phyloP scores from a whole-genome alignment of 1,140 invertebrate genomes.

The Lepidotrigona ventralis region DNA sequence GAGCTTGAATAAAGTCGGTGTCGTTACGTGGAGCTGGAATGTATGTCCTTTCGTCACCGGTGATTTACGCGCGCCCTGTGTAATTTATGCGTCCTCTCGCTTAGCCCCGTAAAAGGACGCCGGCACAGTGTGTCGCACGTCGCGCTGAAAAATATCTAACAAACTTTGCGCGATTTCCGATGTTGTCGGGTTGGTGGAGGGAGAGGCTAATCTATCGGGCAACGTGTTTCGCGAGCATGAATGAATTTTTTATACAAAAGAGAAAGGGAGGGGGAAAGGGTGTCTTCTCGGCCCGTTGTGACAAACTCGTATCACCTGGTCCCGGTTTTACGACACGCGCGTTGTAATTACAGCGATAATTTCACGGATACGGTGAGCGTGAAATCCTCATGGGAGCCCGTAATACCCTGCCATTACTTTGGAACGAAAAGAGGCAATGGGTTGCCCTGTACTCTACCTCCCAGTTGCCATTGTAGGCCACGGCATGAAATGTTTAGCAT shows the following conservation, averaged over 20 bases:
- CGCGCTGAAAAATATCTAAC: not conserved
- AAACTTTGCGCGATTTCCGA: not conserved
- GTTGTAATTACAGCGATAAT: slow-evolving; percentile 76
- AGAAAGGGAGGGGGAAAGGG: not conserved
- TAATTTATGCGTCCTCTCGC: slow-evolving; percentile 7
- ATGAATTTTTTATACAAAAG: not conserved
- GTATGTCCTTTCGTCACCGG: not conserved
- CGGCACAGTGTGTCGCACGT: not conserved
- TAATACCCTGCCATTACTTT: slow-evolving; percentile 74
- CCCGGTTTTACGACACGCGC: slow-evolving; percentile 59
- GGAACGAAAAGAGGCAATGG: slow-evolving; percentile 47
- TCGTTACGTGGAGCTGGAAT: not conserved
- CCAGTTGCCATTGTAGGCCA: slow-evolving; percentile 48
- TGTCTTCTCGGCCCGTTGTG: not conserved
- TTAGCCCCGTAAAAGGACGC: not conserved
- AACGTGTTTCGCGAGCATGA: not conserved
- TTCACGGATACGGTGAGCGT: slow-evolving; percentile 56
- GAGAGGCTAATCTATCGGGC: not conserved
- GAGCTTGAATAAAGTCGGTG: slow-evolving; percentile 25
- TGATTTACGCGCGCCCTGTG: slow-evolving; percentile 7
- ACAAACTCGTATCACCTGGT: slow-evolving; percentile 36
- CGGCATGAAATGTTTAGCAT: slow-evolving; percentile 60
- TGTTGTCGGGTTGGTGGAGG: too few relatives aligned
- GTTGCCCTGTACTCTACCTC: not conserved
- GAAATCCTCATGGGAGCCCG: slow-evolving; percentile 59